Evolutionary conservation across 1,140 invertebrate genomes (phyloP), one percentile per base, ranked within the genome.

Genomic region (Lanistes nyassanus): DNA sequence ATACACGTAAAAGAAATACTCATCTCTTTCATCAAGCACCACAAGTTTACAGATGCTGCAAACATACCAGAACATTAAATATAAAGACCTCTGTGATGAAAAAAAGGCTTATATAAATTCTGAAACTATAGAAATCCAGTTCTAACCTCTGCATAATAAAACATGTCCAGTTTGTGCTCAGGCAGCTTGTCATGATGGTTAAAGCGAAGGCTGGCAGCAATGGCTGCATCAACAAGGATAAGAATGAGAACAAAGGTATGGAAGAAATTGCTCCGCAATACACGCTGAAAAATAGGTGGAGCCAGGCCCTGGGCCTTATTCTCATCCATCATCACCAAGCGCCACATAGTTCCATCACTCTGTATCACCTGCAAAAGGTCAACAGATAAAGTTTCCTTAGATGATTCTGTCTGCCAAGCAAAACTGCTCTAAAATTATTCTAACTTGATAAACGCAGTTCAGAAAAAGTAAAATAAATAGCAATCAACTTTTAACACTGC

Each of bases 121-220:
- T 47, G 9, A 47, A 47, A 13, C 9, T 6, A 3, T 47, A 47
- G 19, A 47, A 47, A 65, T 47, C 6, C 29, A 47, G 21, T 71
- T 23, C 53, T 64, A 64, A 95, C 93, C 91, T 99, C 98, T 47
- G 96, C 94, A 87, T 96, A 98, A 87, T 99, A 99, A 89, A 98
- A 98, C 80, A 94, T 93, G 69, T 88, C 85, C 86, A 96, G 92
- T 95, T 64, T 94, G 93, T 83, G 94, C 90, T 78, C 94, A 86
- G 21, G 94, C 93, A 85, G 94, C 89, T 75, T 94, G 93, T 87
- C 80, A 11, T 98, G 95, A 84, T 99, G 97, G 87, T 97, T 95
- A 88, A 98, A 99, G 76, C 94, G 93, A 92, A 99, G 96, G n/a
- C 95, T 97, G 3, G 98, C 97, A 13, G 97, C 97, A 11, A 97